Conservation (phyloP, 2,888 invertebrate genomes). For the Nymphalis polychloros region DNA sequence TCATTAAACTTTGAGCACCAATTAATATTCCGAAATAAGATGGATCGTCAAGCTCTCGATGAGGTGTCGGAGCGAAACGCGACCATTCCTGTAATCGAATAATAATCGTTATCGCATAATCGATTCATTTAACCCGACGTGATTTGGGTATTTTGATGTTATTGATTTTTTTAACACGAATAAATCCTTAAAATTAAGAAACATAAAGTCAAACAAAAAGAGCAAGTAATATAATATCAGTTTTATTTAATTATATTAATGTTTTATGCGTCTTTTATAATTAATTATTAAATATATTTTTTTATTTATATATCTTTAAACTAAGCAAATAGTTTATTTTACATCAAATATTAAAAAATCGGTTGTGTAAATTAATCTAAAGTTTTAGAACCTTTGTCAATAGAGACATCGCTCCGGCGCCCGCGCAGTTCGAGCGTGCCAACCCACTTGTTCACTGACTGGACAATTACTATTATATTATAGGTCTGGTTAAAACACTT, state of each 20-base stretch:
- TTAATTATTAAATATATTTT: no score
- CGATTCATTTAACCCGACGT: constrained; percentile 57
- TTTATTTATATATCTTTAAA: no score
- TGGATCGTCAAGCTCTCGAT: constrained; percentile 57
- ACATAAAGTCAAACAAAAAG: no score
- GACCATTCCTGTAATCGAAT: constrained; percentile 62
- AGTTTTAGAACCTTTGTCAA: constrained; percentile 55
- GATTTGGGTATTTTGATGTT: constrained; percentile 57
- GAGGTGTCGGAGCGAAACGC: constrained; percentile 66
- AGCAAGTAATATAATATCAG: no score
- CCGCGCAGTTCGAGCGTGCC: constrained; percentile 44
- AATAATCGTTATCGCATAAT: constrained; percentile 65
- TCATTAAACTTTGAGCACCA: constrained; percentile 59
- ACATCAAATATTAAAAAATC: background rate
- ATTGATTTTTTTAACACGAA: constrained; percentile 31
- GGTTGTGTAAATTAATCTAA: background rate
- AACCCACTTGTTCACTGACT: constrained; percentile 50
- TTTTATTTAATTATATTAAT: no score
- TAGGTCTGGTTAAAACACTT: constrained; percentile 24
- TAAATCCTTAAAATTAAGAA: constrained; percentile 31
- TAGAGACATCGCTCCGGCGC: constrained; percentile 59
- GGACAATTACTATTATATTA: constrained; percentile 23
- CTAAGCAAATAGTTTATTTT: no score
- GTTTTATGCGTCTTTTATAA: no score
- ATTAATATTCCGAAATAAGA: constrained; percentile 49